Conservation (phyloP, 2,113 vertebrate genomes). For the Tyto alba region DNA sequence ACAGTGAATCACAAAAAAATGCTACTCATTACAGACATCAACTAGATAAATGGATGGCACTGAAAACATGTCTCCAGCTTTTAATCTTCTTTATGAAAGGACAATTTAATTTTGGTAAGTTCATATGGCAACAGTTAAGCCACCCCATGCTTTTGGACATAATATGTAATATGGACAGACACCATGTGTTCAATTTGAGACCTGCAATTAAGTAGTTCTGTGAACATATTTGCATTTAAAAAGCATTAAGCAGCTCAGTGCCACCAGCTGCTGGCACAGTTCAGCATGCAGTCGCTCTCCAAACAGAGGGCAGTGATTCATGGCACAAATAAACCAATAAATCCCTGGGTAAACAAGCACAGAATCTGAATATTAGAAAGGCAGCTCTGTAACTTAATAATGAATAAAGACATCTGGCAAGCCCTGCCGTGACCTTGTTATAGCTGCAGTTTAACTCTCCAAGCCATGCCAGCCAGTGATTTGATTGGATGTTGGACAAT, state of each 20-base stretch:
- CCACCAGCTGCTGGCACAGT: not conserved
- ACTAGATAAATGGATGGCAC: not conserved
- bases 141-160: not conserved
- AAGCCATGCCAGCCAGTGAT: accelerated
- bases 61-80: not conserved
- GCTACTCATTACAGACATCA: not conserved
- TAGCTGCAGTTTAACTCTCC: not conserved
- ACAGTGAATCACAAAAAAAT: not conserved
- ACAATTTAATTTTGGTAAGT: not conserved
- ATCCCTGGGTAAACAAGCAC: not conserved
- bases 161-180: not conserved
- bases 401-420: not conserved
- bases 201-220: not conserved
- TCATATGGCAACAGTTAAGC: not conserved
- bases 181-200: not conserved
- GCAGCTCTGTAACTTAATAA: not conserved
- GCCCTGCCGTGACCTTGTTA: not conserved
- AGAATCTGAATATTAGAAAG: not conserved
- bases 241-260: not conserved
- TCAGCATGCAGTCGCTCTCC: not conserved
- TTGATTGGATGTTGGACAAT: not conserved
- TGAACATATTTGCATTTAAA: not conserved
- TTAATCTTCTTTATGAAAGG: not conserved
- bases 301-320: not conserved
- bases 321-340: not conserved